These are phyloP conservation scores for Lutraria rhynchaena DNA, from an alignment of 1,140 invertebrate species.

Conservation along the genomic window DNA sequence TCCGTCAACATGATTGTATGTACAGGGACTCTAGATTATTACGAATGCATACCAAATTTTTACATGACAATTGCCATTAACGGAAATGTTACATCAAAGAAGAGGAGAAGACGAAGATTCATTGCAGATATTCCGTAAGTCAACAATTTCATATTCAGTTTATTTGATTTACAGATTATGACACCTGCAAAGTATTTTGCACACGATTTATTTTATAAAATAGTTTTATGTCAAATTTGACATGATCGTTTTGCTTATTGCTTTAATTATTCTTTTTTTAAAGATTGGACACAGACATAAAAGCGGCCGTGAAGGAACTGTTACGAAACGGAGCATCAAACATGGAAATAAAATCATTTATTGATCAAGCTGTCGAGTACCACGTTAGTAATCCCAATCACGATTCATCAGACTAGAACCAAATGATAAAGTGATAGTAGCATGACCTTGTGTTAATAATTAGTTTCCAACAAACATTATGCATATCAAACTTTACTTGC, in stretches of 20 bases:
- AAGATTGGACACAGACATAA: constrained; percentile 5
- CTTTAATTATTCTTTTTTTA: neutral
- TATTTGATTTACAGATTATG: too few relatives aligned
- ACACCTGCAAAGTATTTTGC: too few relatives aligned
- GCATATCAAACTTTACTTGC: too few relatives aligned
- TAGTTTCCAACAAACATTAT: too few relatives aligned
- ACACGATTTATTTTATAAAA: too few relatives aligned
- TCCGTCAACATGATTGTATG: constrained; percentile 2
- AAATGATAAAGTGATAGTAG: too few relatives aligned
- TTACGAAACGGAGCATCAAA: neutral
- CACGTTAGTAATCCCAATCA: neutral
- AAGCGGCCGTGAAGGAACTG: neutral
- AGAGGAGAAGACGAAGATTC: neutral
- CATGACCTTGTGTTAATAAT: too few relatives aligned
- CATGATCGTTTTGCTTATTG: too few relatives aligned
- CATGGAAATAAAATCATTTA: neutral
- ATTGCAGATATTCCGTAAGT: neutral
- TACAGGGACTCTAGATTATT: constrained; percentile 7
- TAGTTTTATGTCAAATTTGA: too few relatives aligned
- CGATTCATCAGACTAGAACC: too few relatives aligned
- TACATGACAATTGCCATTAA: neutral
- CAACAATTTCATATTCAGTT: neutral
- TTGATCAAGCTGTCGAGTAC: neutral
- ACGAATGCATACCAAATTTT: constrained; percentile 7
- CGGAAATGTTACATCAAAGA: neutral